phyloP scores from a whole-genome alignment of 2,113 vertebrate species.

The Excalfactoria chinensis region DNA sequence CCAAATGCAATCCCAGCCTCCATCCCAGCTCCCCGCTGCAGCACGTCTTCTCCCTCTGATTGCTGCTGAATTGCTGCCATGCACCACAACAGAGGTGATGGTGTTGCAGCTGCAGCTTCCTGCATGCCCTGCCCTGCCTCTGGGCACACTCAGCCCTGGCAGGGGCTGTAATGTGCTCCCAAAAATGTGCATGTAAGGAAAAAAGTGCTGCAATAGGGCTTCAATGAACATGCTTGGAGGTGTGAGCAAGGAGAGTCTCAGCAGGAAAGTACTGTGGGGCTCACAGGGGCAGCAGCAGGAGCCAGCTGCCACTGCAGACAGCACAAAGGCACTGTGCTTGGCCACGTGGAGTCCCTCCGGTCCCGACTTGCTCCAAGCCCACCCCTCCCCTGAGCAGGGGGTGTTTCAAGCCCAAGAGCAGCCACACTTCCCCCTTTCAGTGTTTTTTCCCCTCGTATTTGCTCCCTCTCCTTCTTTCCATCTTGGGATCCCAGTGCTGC shows the following conservation, averaged over 20 bases:
- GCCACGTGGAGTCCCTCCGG: accelerated
- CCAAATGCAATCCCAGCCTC: neutral
- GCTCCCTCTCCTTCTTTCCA: neutral
- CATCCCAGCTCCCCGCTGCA: neutral
- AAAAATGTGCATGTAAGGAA: neutral
- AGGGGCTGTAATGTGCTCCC: neutral
- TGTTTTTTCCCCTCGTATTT: neutral
- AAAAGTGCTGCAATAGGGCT: too few relatives aligned
- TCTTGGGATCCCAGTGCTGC: conserved; percentile 11
- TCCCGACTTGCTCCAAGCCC: neutral
- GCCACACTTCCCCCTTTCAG: neutral
- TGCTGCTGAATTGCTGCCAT: neutral
- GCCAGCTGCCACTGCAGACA: neutral
- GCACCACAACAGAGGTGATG: neutral
- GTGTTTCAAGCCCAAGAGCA: neutral
- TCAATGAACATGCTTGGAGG: accelerated
- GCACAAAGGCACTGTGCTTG: neutral
- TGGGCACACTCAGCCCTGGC: neutral
- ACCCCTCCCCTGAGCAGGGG: neutral
- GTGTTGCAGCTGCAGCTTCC: neutral
- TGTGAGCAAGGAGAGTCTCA: neutral
- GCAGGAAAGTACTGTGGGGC: accelerated
- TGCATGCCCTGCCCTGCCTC: neutral
- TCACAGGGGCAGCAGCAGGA: neutral
- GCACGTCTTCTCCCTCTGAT: neutral